Conservation (phyloP, 2,113 vertebrate species). For the Monarcha castaneiventris region DNA sequence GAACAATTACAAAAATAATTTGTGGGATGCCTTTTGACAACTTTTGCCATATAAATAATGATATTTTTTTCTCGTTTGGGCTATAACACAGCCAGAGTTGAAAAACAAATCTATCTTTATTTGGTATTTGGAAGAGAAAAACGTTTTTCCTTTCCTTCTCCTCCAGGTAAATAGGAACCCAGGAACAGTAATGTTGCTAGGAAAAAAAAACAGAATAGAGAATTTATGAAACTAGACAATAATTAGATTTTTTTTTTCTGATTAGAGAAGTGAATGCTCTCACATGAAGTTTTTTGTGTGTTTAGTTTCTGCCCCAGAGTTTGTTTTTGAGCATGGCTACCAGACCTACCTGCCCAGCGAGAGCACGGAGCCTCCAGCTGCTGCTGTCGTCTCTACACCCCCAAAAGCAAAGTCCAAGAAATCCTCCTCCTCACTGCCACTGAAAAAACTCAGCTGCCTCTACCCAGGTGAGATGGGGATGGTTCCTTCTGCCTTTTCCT, state of each 20-base stretch:
- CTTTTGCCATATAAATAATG: neutral
- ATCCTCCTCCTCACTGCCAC: slow-evolving; percentile 73
- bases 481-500: neutral
- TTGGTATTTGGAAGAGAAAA: neutral
- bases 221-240: neutral
- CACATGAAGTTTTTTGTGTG: neutral
- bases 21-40: neutral
- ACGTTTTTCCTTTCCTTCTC: neutral
- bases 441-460: slow-evolving; percentile 88
- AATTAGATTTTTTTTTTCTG: neutral
- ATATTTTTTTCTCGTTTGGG: neutral
- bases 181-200: neutral
- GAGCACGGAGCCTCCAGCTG: slow-evolving; percentile 78
- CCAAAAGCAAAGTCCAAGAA: slow-evolving; percentile 84
- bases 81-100: neutral
- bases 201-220: neutral
- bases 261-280: neutral
- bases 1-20: neutral
- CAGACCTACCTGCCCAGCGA: slow-evolving; percentile 85
- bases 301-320: slow-evolving; percentile 84
- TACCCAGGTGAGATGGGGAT: slow-evolving; percentile 80
- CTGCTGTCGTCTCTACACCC: slow-evolving; percentile 64
- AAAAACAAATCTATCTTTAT: neutral
- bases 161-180: neutral
- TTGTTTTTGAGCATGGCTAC: slow-evolving; percentile 90